phyloP scores from a whole-genome alignment of 2,797 vertebrate genomes.

The Aphelocoma californica region DNA sequence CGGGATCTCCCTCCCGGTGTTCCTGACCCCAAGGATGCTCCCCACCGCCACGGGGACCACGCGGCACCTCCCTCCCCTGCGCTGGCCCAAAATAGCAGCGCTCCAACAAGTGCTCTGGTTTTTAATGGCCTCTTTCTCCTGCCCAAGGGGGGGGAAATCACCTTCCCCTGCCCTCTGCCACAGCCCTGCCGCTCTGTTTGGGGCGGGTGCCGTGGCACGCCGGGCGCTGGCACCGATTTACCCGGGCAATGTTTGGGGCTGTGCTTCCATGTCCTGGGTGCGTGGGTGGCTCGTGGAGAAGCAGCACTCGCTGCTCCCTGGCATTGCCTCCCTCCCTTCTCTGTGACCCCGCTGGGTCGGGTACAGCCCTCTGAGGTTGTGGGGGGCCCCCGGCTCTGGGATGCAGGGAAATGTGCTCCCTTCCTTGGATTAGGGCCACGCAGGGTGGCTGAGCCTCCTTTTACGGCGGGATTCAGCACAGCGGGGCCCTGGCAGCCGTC shows the following conservation, averaged over 20 bases:
- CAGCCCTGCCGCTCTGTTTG: neutral
- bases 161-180: constrained; percentile 52
- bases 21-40: constrained; percentile 20
- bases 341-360: neutral
- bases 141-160: neutral
- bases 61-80: neutral
- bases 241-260: neutral
- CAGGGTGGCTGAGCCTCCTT: neutral
- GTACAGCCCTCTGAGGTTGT: fast-evolving
- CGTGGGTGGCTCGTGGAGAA: neutral
- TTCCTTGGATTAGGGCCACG: neutral
- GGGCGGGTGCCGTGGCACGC: neutral
- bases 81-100: neutral
- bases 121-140: constrained; percentile 45
- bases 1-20: neutral
- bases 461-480: constrained; percentile 8
- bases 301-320: neutral
- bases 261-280: neutral
- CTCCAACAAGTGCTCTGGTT: constrained; percentile 46
- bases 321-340: neutral
- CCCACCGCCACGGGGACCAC: fast-evolving
- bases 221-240: neutral
- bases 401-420: neutral
- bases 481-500: neutral
- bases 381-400: neutral